Evolutionary conservation across 1,140 invertebrate genomes (phyloP), one percentile per base, ranked within the genome.

Genomic region (Musca domestica): DNA sequence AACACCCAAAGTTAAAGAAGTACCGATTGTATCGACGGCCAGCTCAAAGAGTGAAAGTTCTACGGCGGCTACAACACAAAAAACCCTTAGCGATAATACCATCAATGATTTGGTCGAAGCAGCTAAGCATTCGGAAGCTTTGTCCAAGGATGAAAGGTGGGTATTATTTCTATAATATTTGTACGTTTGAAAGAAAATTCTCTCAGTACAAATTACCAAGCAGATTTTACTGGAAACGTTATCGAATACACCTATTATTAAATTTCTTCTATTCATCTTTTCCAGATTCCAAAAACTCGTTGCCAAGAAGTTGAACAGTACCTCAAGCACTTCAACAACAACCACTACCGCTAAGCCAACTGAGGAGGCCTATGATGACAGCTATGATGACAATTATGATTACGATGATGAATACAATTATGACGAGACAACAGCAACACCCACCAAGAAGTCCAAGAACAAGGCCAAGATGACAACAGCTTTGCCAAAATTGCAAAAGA

Each of bases 251-350:
- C 54, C 17, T n/a, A n/a, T n/a, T n/a, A 30, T 30, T 30, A 30
- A 30, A 4, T 41, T 7, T 67, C 48, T 64, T 64, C 15, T 46
- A n/a, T 46, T 64, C 4, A 17, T 1, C 19, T 66, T 30, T 14
- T 66, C 15, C 23, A 72, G 77, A 30, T 80, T 75, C 48, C 78
- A 80, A 54, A 76, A 80, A 71, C 74, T 80, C 71, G 70, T 81
- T 54, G 73, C 73, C 5, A 70, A 74, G 66, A 70, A 70, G 30
- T 68, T 74, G 10, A 78, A 73, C 22, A 48, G 63, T 34, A 75
- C 61, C 17, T 34, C 68, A 56, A n/a, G n/a, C n/a, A n/a, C n/a
- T n/a, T 65, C 22, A 41, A 66, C 20, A 64, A 64, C 25, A 41
- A 67, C 12, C 22, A 67, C 48, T 10, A 70, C 65, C 22, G 51